A percentile compares a stretch with the other conserved stretches of the same genome.
phyloP scores from a whole-genome alignment of 2,113 vertebrate species.

The Ciconia maguari region DNA sequence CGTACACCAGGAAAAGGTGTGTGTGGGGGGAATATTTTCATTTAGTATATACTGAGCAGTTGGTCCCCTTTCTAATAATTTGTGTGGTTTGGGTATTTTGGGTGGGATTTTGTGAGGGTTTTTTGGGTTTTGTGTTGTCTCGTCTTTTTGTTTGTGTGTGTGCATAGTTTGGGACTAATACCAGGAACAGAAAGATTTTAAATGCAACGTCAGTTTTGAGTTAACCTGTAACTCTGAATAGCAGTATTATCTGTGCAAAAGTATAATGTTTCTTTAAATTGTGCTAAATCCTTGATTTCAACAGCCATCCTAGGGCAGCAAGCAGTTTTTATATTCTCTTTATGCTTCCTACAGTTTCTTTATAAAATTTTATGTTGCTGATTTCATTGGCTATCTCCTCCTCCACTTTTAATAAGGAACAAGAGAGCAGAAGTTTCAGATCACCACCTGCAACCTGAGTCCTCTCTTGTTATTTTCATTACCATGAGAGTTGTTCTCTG shows the following conservation, averaged over 20 bases:
- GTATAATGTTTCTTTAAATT: background rate
- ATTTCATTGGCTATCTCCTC: background rate
- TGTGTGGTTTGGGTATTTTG: background rate
- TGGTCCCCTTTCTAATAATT: background rate
- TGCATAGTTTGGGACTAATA: background rate
- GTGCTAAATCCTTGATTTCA: background rate
- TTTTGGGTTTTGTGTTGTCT: background rate
- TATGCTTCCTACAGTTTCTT: background rate
- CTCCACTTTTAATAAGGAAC: background rate
- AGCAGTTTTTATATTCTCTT: background rate
- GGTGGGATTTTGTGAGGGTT: background rate
- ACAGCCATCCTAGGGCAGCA: background rate
- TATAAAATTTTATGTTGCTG: background rate
- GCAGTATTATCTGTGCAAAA: background rate
- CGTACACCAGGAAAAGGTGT: background rate
- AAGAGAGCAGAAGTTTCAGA: background rate
- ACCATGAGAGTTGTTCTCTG: background rate
- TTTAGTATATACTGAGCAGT: background rate
- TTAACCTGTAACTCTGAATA: background rate
- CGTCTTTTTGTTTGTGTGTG: too few relatives aligned
- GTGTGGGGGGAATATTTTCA: too few relatives aligned
- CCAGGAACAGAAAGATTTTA: accelerated
- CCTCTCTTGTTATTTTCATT: background rate
- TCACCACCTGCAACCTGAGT: background rate
- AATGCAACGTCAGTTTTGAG: background rate